Evolutionary conservation across 2,797 vertebrate species (phyloP), one percentile per base, ranked within the genome.

Genomic region (Aythya fuligula): DNA sequence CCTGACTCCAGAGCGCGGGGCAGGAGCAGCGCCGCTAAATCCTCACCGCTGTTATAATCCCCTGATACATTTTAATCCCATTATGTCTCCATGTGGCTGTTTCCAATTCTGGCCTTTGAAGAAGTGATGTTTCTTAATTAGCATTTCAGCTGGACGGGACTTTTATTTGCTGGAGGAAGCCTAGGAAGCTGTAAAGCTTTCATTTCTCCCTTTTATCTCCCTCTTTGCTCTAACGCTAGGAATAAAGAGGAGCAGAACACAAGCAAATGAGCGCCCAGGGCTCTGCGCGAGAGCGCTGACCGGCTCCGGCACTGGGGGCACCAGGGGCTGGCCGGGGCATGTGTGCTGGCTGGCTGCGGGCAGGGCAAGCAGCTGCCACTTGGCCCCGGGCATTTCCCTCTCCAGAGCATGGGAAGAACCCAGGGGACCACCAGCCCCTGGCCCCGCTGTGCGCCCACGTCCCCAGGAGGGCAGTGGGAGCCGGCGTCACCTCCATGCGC

Each of bases 61-160:
- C 90, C 91, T 53, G 91, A 30, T 45, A 32, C 74, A 19, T 87
- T 39, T 79, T 95, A 96, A 96, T 96, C 93, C 96, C 97, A 84
- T 97, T 95, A 94, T 28, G 91, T 81, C 95, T 85, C 96, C 85
- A 41, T 79, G 87, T 38, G 86, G 90, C 87, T 87, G 92, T 89
- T 97, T 95, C 95, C 95, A 82, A 25, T 94, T 78, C 67, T 91
- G 95, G 92, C 94, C 77, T 82, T 80, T 75, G 85, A 67, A 78
- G 95, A 95, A 82, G 93, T 45, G 96, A 94, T 96, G 96, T 90
- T 95, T 95, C 87, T 97, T 95, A 92, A 97, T 91, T 79, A 95
- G 92, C 92, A 56, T 76, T 93, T 82, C 87, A 85, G 8, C 73
- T 54, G 89, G 76, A 74, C 70, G 9, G 34, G 87, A 69, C 70